phyloP scores from a whole-genome alignment of 2,888 invertebrate genomes.

The Micropterix aruncella region DNA sequence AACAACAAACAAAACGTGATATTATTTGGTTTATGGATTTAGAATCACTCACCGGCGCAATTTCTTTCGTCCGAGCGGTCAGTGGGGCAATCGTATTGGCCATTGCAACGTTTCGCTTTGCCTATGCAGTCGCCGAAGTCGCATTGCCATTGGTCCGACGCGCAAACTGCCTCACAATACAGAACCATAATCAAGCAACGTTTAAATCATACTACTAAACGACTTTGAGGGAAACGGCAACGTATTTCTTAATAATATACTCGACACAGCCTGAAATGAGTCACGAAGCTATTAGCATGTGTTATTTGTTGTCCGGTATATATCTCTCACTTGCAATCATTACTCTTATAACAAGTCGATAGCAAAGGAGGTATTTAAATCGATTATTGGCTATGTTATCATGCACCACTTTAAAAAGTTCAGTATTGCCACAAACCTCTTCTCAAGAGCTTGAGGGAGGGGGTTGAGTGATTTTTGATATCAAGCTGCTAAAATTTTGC shows the following conservation, averaged over 20 bases:
- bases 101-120: slow-evolving; percentile 45
- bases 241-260: too few relatives aligned
- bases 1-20: slow-evolving; percentile 1
- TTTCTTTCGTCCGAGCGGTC: slow-evolving; percentile 61
- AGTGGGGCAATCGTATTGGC: slow-evolving; percentile 51
- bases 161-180: slow-evolving; percentile 42
- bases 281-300: too few relatives aligned
- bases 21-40: slow-evolving; percentile 2
- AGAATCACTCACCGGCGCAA: slow-evolving; percentile 44
- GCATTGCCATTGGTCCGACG: slow-evolving; percentile 57
- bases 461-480: too few relatives aligned
- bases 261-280: too few relatives aligned
- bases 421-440: too few relatives aligned
- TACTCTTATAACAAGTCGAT: not conserved
- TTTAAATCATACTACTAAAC: not conserved
- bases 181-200: not conserved
- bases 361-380: not conserved
- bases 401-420: too few relatives aligned
- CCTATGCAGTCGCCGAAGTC: slow-evolving; percentile 53
- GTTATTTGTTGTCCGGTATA: too few relatives aligned
- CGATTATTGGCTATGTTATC: not conserved
- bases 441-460: too few relatives aligned
- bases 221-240: too few relatives aligned
- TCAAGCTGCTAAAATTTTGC: too few relatives aligned
- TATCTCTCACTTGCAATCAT: too few relatives aligned